Evolutionary conservation across 2,888 invertebrate species (phyloP).

Genomic region (Agriopis leucophaearia): DNA sequence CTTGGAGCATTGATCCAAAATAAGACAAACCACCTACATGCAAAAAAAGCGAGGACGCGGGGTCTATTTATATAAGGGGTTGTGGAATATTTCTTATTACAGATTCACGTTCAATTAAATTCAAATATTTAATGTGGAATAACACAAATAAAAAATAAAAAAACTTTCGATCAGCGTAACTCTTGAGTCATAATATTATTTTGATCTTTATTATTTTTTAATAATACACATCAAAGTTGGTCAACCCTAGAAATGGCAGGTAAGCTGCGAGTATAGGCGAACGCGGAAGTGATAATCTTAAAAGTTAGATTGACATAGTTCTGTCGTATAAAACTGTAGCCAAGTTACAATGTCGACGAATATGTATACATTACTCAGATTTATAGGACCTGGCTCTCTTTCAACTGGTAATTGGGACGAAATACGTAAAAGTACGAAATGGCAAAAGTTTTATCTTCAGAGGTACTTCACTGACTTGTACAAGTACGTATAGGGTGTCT

Average conservation of each 20-base stretch:
- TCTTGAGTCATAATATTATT: not conserved
- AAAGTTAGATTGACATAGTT: conserved; percentile 85
- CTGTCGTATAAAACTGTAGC: conserved; percentile 75
- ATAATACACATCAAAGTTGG: conserved; percentile 16
- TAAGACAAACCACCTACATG: too few relatives aligned
- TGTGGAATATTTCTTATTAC: not conserved
- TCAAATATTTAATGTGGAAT: not conserved
- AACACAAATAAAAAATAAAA: not conserved
- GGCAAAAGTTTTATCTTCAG: conserved; percentile 59
- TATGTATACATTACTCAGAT: conserved; percentile 68
- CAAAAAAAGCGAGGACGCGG: too few relatives aligned
- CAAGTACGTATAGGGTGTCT: conserved; percentile 21
- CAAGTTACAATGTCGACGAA: conserved; percentile 76
- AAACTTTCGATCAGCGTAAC: too few relatives aligned
- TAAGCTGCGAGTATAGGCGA: conserved; percentile 67
- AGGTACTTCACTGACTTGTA: conserved; percentile 21
- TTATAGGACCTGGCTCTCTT: conserved; percentile 76
- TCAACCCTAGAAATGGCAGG: conserved; percentile 70
- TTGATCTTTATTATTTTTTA: too few relatives aligned
- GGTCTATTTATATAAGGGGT: too few relatives aligned
- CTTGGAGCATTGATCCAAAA: too few relatives aligned
- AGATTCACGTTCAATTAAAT: conserved; percentile 1
- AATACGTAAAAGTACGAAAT: conserved; percentile 68
- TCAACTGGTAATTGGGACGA: conserved; percentile 77
- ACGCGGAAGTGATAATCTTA: conserved; percentile 82